A percentile compares a stretch with the other conserved stretches of the same genome.
Conservation (phyloP, 2,888 invertebrate genomes). For the Eupsilia transversa region DNA sequence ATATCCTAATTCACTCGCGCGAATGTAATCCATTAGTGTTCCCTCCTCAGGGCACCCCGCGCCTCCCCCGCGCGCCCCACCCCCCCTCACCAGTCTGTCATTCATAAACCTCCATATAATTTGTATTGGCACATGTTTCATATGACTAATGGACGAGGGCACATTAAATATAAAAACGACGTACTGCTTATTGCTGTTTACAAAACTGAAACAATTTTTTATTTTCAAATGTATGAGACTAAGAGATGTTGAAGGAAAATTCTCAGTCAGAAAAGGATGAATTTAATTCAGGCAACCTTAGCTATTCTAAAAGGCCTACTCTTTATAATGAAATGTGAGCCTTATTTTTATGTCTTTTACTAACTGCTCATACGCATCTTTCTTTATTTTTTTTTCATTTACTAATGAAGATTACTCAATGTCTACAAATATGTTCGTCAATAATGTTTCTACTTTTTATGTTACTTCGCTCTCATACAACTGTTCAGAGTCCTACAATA, state of each 20-base stretch:
- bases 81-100: constrained; percentile 84
- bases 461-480: constrained; percentile 9
- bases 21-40: constrained; percentile 90
- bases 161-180: constrained; percentile 85
- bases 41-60: constrained; percentile 72
- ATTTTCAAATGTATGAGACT: constrained; percentile 59
- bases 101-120: constrained; percentile 90
- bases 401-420: constrained; percentile 36
- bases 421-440: constrained; percentile 17
- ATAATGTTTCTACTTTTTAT: constrained; percentile 27
- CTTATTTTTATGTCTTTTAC: constrained; percentile 36
- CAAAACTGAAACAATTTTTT: constrained; percentile 68
- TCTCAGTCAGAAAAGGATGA: constrained; percentile 47
- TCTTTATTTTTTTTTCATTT: constrained; percentile 16
- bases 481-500: constrained; percentile 19
- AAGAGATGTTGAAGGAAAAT: constrained; percentile 44
- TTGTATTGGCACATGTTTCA: constrained; percentile 91
- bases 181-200: constrained; percentile 80
- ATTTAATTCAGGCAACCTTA: constrained; percentile 41
- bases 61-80: constrained; percentile 45
- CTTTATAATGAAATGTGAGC: constrained; percentile 33
- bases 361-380: constrained; percentile 24
- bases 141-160: constrained; percentile 88
- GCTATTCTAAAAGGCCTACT: constrained; percentile 33
- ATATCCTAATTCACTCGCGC: constrained; percentile 91